Conservation (phyloP, 2,797 vertebrate genomes). For the Pipistrellus pipistrellus region DNA sequence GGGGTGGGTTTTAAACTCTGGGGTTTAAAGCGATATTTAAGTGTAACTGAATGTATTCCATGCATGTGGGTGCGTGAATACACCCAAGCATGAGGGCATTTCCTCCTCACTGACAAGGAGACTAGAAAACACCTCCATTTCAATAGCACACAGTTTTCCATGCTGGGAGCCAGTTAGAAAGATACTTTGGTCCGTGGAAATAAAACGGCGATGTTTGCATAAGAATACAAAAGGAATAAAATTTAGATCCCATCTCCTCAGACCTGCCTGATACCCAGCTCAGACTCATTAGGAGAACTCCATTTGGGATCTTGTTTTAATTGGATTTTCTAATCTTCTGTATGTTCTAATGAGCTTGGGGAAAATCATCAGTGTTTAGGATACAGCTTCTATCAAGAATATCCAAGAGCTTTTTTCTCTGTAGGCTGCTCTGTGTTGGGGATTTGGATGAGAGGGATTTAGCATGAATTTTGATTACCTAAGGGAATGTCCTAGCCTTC, state of each 20-base stretch:
- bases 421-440: neutral
- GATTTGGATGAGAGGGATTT: neutral
- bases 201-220: conserved; percentile 63
- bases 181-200: conserved; percentile 59
- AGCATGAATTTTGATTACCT: neutral
- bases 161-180: conserved; percentile 69
- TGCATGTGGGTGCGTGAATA: neutral
- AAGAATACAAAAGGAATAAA: conserved; percentile 59
- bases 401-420: conserved; percentile 38
- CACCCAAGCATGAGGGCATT: neutral
- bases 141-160: conserved; percentile 5
- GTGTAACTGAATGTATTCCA: neutral
- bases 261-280: conserved; percentile 45
- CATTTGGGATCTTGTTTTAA: conserved; percentile 75
- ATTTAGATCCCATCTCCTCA: conserved; percentile 70
- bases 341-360: conserved; percentile 69
- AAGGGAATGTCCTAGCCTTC: neutral
- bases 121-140: conserved; percentile 43
- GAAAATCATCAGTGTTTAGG: neutral
- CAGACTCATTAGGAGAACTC: conserved; percentile 60
- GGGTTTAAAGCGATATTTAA: neutral
- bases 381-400: neutral
- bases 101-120: neutral
- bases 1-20: neutral
- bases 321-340: conserved; percentile 72